These are phyloP conservation scores for Pseudonaja textilis DNA, from an alignment of 2,113 vertebrate genomes.

Conservation along the genomic window DNA sequence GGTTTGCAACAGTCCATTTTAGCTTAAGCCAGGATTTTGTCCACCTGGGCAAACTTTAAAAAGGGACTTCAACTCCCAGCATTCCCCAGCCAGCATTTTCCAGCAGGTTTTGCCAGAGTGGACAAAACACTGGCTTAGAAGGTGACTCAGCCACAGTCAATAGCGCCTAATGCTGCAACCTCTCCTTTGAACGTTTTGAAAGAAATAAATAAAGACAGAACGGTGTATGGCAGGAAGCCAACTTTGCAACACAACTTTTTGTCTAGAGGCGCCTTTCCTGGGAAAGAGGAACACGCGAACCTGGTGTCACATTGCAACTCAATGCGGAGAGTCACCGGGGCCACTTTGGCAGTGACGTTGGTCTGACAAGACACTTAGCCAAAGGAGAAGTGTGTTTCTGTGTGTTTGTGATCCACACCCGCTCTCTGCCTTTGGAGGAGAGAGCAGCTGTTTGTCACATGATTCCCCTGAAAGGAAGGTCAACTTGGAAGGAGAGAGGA, in stretches of 20 bases:
- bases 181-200: background rate
- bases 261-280: background rate
- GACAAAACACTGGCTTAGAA: background rate
- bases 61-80: background rate
- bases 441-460: background rate
- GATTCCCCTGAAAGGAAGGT: background rate
- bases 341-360: background rate
- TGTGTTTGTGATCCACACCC: background rate
- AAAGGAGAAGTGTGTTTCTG: background rate
- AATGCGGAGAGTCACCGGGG: fast-evolving
- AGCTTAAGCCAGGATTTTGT: background rate
- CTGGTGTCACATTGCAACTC: background rate
- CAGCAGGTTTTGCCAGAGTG: background rate
- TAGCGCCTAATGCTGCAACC: background rate
- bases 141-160: background rate
- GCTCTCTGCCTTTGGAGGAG: background rate
- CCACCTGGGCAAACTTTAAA: background rate
- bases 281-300: background rate
- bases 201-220: background rate
- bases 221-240: background rate
- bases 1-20: background rate
- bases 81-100: background rate
- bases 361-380: background rate
- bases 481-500: background rate
- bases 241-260: background rate